Evolutionary conservation across 92 coral and sea anemone genomes (phyloP).

Genomic region (Phymanthus crucifer): DNA sequence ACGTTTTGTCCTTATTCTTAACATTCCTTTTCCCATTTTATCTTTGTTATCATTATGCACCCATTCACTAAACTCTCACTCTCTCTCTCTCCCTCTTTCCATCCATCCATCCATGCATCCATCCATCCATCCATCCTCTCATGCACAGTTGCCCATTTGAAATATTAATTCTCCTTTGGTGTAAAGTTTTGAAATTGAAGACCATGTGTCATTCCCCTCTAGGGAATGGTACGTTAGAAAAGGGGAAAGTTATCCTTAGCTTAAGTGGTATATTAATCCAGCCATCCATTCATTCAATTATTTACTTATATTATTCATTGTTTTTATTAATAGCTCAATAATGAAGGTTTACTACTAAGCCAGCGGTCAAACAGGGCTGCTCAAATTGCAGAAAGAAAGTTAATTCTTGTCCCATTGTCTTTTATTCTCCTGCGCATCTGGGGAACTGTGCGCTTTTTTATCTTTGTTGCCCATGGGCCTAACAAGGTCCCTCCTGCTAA

Average conservation of each 20-base stretch:
- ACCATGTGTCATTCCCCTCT: too few relatives aligned
- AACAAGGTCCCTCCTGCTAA: background rate
- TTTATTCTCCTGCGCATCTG: conserved; percentile 86
- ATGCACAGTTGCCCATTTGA: too few relatives aligned
- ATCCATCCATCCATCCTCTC: background rate
- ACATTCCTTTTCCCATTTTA: background rate
- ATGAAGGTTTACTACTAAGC: conserved; percentile 26
- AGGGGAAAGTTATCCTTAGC: too few relatives aligned
- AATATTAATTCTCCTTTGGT: too few relatives aligned
- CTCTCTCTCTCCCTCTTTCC: background rate
- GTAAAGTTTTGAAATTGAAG: too few relatives aligned
- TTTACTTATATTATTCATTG: background rate
- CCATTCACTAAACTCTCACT: background rate
- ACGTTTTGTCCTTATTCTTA: background rate
- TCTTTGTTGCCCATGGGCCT: conserved; percentile 35
- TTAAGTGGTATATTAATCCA: too few relatives aligned
- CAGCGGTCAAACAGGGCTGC: conserved; percentile 56
- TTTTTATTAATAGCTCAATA: conserved; percentile 5
- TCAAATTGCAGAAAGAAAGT: conserved; percentile 72
- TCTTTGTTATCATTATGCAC: background rate
- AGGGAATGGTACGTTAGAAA: too few relatives aligned
- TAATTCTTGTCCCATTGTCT: conserved; percentile 68
- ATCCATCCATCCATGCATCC: background rate
- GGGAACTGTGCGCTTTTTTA: conserved; percentile 88
- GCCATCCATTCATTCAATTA: background rate